These are phyloP conservation scores for Cheilosia urbana DNA, from an alignment of 2,888 invertebrate species.

Conservation along the genomic window DNA sequence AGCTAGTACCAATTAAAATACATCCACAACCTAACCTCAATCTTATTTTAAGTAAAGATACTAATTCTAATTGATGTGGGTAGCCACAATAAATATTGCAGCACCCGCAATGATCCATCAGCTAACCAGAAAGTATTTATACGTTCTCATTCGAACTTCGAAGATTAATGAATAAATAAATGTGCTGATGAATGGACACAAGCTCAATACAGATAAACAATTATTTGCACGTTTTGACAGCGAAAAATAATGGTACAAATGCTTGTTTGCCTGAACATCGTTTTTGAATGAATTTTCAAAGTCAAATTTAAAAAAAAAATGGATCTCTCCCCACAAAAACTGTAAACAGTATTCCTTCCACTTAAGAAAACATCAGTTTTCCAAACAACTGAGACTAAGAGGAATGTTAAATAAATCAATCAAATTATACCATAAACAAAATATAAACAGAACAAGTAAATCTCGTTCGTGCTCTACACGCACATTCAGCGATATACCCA, in stretches of 20 bases:
- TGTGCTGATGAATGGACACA: not conserved
- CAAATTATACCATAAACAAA: slow-evolving; percentile 31
- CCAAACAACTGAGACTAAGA: not conserved
- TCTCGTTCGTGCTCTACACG: slow-evolving; percentile 24
- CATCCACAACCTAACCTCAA: too few relatives aligned
- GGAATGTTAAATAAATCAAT: slow-evolving; percentile 39
- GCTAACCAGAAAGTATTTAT: not conserved
- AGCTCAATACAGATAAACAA: too few relatives aligned
- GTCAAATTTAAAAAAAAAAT: not conserved
- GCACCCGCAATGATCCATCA: not conserved
- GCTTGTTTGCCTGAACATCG: not conserved
- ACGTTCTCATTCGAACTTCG: not conserved
- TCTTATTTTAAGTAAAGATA: too few relatives aligned
- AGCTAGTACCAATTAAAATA: too few relatives aligned
- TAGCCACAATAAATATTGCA: not conserved
- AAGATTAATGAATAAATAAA: not conserved
- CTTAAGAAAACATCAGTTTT: not conserved
- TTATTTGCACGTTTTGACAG: too few relatives aligned
- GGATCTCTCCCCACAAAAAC: not conserved
- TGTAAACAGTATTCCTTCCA: not conserved
- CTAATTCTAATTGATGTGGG: not conserved
- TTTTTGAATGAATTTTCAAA: not conserved
- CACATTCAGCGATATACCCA: slow-evolving; percentile 8
- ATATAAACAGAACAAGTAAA: slow-evolving; percentile 24
- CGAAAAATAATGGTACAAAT: not conserved